Evolutionary conservation across 2,113 vertebrate species (phyloP).

Genomic region (Pithys albifrons): DNA sequence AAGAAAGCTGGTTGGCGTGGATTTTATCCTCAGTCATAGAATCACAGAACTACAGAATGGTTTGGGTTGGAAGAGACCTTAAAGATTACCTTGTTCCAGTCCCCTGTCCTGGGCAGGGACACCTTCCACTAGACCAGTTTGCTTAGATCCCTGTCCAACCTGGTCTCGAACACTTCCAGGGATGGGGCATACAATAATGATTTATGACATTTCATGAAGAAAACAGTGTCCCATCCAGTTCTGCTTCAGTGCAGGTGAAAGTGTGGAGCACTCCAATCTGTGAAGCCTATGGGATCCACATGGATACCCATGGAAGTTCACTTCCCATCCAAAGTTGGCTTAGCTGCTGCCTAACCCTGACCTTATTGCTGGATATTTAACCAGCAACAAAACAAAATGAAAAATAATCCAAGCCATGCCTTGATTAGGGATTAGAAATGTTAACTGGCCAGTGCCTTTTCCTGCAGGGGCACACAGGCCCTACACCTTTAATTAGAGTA

Average conservation of each 20-base stretch:
- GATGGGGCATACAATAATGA: not conserved
- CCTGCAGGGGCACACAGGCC: slow-evolving; percentile 56
- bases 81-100: not conserved
- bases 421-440: slow-evolving; percentile 63
- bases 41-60: not conserved
- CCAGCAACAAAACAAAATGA: not conserved
- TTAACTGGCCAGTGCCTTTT: slow-evolving; percentile 53
- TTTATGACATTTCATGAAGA: not conserved
- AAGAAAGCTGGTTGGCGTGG: not conserved
- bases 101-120: not conserved
- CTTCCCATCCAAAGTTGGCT: not conserved
- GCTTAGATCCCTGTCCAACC: not conserved
- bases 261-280: not conserved
- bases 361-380: not conserved
- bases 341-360: not conserved
- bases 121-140: not conserved
- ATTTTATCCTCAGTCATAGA: not conserved
- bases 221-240: not conserved
- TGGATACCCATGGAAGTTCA: not conserved
- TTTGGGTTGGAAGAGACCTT: not conserved
- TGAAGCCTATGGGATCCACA: fast-evolving
- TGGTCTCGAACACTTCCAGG: not conserved
- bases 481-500: slow-evolving; percentile 67
- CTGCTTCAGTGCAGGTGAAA: not conserved
- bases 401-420: not conserved